Conservation (phyloP, 2,113 vertebrate genomes). For the Stictonetta naevosa region DNA sequence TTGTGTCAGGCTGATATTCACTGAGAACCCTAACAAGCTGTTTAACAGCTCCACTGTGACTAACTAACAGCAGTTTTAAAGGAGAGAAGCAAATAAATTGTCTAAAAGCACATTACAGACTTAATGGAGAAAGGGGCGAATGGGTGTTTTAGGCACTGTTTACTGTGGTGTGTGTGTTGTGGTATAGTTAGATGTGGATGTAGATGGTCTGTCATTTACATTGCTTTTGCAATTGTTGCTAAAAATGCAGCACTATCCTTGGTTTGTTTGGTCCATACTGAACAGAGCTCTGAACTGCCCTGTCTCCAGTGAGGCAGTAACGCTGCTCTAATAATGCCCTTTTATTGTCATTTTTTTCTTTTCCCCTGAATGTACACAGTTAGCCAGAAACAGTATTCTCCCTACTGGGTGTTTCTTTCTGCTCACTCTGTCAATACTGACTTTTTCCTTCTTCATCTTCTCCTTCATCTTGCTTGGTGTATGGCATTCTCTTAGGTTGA, state of each 20-base stretch:
- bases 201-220: background rate
- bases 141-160: background rate
- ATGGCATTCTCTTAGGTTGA: background rate
- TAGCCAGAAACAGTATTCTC: background rate
- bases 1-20: background rate
- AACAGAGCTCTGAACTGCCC: background rate
- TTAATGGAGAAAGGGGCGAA: background rate
- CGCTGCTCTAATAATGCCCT: too few species aligned
- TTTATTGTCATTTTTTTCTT: background rate
- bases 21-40: background rate
- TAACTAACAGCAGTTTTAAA: background rate
- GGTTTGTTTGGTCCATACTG: background rate
- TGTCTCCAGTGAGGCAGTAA: background rate
- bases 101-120: background rate
- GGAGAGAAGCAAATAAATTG: background rate
- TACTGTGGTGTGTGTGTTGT: background rate
- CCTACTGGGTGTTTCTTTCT: background rate
- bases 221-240: background rate
- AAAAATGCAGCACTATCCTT: background rate
- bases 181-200: background rate
- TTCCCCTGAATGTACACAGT: background rate
- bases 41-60: background rate
- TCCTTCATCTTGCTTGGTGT: background rate
- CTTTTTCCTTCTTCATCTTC: background rate
- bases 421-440: background rate